A percentile compares a stretch with the other conserved stretches of the same genome.
Evolutionary conservation across 1,140 invertebrate genomes (phyloP).

Genomic region (Ectropis grisescens): DNA sequence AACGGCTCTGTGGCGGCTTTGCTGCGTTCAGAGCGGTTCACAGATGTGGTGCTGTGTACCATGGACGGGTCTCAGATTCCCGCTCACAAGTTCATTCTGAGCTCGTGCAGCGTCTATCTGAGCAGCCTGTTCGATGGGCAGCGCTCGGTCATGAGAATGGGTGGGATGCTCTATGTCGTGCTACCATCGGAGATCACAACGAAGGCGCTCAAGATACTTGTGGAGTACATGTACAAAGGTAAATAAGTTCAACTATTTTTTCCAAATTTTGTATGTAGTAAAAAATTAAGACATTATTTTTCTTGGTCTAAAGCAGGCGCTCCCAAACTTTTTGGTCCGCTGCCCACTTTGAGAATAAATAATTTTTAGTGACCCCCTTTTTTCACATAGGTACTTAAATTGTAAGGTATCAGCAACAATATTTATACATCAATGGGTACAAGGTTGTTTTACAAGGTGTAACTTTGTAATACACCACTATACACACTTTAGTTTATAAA

Average conservation of each 20-base stretch:
- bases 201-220: conserved; percentile 81
- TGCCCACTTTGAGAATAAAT: too few relatives aligned
- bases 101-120: conserved; percentile 79
- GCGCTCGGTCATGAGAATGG: conserved; percentile 64
- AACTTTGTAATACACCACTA: too few relatives aligned
- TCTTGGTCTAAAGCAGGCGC: too few relatives aligned
- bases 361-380: too few relatives aligned
- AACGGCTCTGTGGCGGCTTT: conserved; percentile 85
- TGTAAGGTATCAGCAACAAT: too few relatives aligned
- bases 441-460: too few relatives aligned
- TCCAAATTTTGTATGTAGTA: too few relatives aligned
- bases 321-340: too few relatives aligned
- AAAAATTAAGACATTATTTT: too few relatives aligned
- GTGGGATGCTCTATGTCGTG: conserved; percentile 78
- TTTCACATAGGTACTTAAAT: too few relatives aligned
- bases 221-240: conserved; percentile 89
- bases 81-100: conserved; percentile 88
- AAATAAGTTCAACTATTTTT: conserved; percentile 1
- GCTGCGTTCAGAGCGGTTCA: conserved; percentile 83
- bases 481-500: too few relatives aligned
- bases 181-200: conserved; percentile 85
- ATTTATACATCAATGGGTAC: too few relatives aligned
- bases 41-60: conserved; percentile 87
- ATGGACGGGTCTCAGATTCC: conserved; percentile 85
- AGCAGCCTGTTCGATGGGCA: conserved; percentile 70